Evolutionary conservation across 2,888 invertebrate species (phyloP).

Genomic region (Orthosia gothica): DNA sequence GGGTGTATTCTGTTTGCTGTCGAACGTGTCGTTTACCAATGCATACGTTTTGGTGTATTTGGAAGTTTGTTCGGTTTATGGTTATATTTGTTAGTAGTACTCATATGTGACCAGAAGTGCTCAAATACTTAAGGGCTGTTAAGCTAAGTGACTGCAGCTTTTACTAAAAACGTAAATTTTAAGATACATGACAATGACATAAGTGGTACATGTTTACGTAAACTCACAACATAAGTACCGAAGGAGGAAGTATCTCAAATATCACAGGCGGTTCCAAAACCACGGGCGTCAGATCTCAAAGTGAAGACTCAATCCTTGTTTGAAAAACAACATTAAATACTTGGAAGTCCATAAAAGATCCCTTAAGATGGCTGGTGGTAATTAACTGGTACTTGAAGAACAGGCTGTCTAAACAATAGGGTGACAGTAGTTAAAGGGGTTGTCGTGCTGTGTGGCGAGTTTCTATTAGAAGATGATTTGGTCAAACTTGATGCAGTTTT

Average conservation of each 20-base stretch:
- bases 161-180: conserved; percentile 36
- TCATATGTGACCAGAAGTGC: conserved; percentile 30
- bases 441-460: conserved; percentile 44
- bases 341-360: conserved; percentile 68
- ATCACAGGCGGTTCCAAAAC: conserved; percentile 50
- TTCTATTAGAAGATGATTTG: conserved; percentile 6
- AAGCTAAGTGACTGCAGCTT: conserved; percentile 7
- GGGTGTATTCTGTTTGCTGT: conserved; percentile 55
- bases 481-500: conserved; percentile 3
- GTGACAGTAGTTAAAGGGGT: conserved; percentile 40
- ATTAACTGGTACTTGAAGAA: conserved; percentile 63
- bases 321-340: conserved; percentile 67
- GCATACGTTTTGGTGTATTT: conserved; percentile 39
- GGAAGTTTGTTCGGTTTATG: conserved; percentile 43
- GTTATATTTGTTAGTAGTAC: conserved; percentile 26
- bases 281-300: conserved; percentile 57
- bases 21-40: conserved; percentile 52
- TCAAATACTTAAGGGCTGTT: conserved; percentile 31
- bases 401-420: conserved; percentile 68
- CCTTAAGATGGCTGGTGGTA: conserved; percentile 62
- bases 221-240: conserved; percentile 36
- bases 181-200: conserved; percentile 40
- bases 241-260: conserved; percentile 54
- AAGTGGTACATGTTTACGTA: conserved; percentile 49
- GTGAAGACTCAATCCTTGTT: conserved; percentile 66